A percentile compares a stretch with the other conserved stretches of the same genome.
These are phyloP conservation scores for Callimico goeldii DNA, from an alignment of 2,797 vertebrate species.

Conservation along the genomic window DNA sequence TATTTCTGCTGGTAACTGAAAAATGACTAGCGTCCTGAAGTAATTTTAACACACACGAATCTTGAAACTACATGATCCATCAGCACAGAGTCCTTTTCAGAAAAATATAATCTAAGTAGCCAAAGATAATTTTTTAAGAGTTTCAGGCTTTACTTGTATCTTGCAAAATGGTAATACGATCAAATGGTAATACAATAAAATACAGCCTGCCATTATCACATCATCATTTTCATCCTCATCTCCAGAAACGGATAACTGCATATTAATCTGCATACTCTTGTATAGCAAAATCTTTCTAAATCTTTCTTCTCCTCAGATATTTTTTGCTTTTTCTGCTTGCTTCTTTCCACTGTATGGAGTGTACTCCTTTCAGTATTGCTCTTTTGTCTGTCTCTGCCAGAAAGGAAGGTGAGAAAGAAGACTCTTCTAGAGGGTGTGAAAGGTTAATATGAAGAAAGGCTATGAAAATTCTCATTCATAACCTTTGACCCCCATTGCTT, in stretches of 20 bases:
- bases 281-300: neutral
- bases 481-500: neutral
- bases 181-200: neutral
- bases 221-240: neutral
- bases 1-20: neutral
- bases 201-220: neutral
- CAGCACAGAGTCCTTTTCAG: neutral
- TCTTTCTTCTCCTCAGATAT: neutral
- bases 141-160: neutral
- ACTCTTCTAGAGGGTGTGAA: neutral
- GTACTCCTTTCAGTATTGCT: neutral
- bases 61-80: neutral
- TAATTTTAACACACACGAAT: neutral
- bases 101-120: neutral
- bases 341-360: neutral
- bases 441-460: conserved; percentile 5
- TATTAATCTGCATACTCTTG: neutral
- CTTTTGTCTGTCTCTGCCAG: neutral
- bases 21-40: neutral
- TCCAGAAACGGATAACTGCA: neutral
- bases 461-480: neutral
- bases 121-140: neutral
- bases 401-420: neutral
- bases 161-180: neutral
- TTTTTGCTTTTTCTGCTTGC: neutral